Conservation (phyloP, 2,888 invertebrate genomes). For the Metallyticus violacea region DNA sequence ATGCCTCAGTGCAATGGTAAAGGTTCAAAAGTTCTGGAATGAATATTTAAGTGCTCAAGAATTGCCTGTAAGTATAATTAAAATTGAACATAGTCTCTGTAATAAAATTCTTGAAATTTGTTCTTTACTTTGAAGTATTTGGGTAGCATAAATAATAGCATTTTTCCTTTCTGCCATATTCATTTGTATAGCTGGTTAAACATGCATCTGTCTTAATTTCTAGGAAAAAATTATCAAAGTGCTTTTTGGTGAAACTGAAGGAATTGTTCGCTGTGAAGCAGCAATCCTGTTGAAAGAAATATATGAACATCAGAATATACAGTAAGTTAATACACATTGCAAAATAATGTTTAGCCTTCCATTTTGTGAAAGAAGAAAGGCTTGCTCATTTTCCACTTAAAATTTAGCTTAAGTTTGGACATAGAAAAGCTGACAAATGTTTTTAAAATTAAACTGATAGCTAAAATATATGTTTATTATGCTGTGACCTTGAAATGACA, state of each 20-base stretch:
- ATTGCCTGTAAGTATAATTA: slow-evolving; percentile 54
- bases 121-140: no score
- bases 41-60: slow-evolving; percentile 56
- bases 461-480: no score
- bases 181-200: background rate
- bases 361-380: background rate
- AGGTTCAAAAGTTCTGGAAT: slow-evolving; percentile 66
- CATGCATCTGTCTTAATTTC: slow-evolving; percentile 39
- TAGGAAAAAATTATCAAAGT: slow-evolving; percentile 55
- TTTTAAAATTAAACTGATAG: no score
- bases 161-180: background rate
- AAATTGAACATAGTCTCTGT: no score
- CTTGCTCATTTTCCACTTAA: background rate
- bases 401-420: no score
- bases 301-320: slow-evolving; percentile 58
- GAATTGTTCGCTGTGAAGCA: slow-evolving; percentile 72
- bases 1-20: slow-evolving; percentile 65
- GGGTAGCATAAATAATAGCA: slow-evolving; percentile 16
- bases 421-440: no score
- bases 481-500: no score
- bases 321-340: slow-evolving; percentile 36
- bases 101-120: no score
- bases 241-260: slow-evolving; percentile 68
- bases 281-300: slow-evolving; percentile 63
- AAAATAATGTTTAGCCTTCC: background rate